Percentiles rank a stretch among this genome's conserved stretches.
Conservation (phyloP, 2,888 invertebrate species). For the Aromia moschata region DNA sequence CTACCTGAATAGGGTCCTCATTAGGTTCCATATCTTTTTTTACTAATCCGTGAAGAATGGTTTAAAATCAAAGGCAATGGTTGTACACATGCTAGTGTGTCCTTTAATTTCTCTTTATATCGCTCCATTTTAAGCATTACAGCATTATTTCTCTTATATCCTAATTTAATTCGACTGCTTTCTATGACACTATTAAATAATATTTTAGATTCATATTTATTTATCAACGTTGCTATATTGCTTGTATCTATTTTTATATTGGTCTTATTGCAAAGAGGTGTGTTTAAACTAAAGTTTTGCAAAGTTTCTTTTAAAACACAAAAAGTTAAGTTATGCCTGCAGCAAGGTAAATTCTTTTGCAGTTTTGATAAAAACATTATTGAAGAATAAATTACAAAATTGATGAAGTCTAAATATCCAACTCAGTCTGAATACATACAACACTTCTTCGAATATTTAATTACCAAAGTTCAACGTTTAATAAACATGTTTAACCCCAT, state of each 20-base stretch:
- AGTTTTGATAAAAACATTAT: not conserved
- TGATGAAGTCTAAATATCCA: no score
- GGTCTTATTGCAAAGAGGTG: not conserved
- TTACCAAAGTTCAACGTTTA: no score
- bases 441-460: no score
- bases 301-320: not conserved
- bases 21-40: constrained; percentile 3
- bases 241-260: not conserved
- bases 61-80: constrained; percentile 32
- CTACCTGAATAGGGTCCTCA: not conserved
- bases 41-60: constrained; percentile 14
- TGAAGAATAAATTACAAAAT: no score
- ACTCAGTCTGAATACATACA: no score
- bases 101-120: constrained; percentile 10
- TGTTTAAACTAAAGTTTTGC: not conserved
- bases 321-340: not conserved
- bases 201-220: constrained; percentile 21
- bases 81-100: constrained; percentile 16
- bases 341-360: not conserved
- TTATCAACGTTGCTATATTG: constrained; percentile 1
- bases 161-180: constrained; percentile 8
- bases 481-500: no score
- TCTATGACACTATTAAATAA: constrained; percentile 24
- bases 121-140: not conserved
- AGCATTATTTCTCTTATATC: constrained; percentile 14